A percentile compares a stretch with the other conserved stretches of the same genome.
Conservation (phyloP, 2,797 vertebrate species). For the Hozukius guyotensis region DNA sequence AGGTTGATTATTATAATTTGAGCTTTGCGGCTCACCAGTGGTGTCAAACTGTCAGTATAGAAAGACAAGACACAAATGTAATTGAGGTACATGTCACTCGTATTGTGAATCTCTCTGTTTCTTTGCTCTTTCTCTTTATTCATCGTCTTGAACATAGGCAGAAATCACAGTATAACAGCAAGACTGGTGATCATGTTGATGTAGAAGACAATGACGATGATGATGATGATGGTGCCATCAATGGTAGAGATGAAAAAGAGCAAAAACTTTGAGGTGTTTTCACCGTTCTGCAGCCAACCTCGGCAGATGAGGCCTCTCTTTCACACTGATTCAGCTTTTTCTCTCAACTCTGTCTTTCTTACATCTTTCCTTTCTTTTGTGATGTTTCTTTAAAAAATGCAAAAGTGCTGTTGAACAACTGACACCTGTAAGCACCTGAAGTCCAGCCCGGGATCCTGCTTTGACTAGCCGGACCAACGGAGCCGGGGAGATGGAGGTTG, state of each 20-base stretch:
- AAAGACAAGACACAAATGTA: constrained; percentile 34
- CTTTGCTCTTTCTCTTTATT: constrained; percentile 83
- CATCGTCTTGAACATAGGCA: constrained; percentile 77
- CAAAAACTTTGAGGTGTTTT: constrained; percentile 50
- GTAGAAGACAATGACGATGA: constrained; percentile 53
- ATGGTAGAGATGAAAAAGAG: constrained; percentile 61
- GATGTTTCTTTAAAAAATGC: constrained; percentile 60
- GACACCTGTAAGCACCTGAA: constrained; percentile 76
- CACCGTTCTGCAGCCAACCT: constrained; percentile 48
- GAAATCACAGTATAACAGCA: constrained; percentile 73
- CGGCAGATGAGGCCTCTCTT: constrained; percentile 48
- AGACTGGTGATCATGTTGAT: constrained; percentile 69
- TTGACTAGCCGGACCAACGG: constrained; percentile 49
- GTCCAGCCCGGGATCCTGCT: constrained; percentile 63
- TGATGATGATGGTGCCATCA: constrained; percentile 46
- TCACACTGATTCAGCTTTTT: constrained; percentile 55
- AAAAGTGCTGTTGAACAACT: constrained; percentile 71
- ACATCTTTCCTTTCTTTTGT: constrained; percentile 65
- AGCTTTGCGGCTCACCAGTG: background rate
- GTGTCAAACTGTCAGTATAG: background rate
- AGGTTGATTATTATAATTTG: background rate
- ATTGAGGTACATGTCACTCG: constrained; percentile 55
- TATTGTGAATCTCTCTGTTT: constrained; percentile 49
- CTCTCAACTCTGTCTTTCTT: constrained; percentile 72
- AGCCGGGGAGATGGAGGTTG: constrained; percentile 55